Conservation (phyloP, 1,140 invertebrate genomes). For the Anagrus nilaparvatae region DNA sequence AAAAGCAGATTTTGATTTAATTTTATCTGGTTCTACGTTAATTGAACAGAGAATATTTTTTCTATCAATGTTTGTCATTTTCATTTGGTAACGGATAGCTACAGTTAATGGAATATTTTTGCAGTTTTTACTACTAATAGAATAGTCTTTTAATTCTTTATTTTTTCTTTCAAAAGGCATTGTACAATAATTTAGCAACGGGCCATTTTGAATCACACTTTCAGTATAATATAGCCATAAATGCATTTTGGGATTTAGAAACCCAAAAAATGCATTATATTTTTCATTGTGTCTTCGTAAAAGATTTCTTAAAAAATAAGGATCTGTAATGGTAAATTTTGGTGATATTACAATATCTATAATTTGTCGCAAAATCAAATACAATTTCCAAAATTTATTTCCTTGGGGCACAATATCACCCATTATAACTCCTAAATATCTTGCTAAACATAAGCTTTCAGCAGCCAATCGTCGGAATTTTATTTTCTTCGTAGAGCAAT, state of each 20-base stretch:
- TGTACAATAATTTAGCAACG: slow-evolving; percentile 5
- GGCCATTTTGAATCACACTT: slow-evolving; percentile 11
- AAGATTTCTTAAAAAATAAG: too few relatives aligned
- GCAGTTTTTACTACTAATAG: slow-evolving; percentile 8
- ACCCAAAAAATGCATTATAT: too few relatives aligned
- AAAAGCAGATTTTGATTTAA: too few relatives aligned
- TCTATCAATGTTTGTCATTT: too few relatives aligned
- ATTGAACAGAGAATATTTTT: too few relatives aligned
- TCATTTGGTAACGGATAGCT: slow-evolving; percentile 18
- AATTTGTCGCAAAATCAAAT: slow-evolving; percentile 9
- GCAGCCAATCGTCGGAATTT: slow-evolving; percentile 14
- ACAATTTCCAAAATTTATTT: slow-evolving; percentile 15
- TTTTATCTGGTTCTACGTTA: too few relatives aligned
- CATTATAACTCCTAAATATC: slow-evolving; percentile 16
- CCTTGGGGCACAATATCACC: slow-evolving; percentile 10
- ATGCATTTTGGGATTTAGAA: slow-evolving; percentile 16
- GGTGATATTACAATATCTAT: slow-evolving; percentile 10
- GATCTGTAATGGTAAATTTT: slow-evolving; percentile 8
- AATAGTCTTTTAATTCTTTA: slow-evolving; percentile 16
- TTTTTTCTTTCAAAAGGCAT: slow-evolving; percentile 16
- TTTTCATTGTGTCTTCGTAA: too few relatives aligned
- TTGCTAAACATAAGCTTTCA: slow-evolving; percentile 10
- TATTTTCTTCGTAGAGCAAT: slow-evolving; percentile 4
- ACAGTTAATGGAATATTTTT: slow-evolving; percentile 16
- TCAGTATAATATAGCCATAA: slow-evolving; percentile 12